These are phyloP conservation scores for Monomorium pharaonis DNA, from an alignment of 1,140 invertebrate genomes.

Conservation along the genomic window DNA sequence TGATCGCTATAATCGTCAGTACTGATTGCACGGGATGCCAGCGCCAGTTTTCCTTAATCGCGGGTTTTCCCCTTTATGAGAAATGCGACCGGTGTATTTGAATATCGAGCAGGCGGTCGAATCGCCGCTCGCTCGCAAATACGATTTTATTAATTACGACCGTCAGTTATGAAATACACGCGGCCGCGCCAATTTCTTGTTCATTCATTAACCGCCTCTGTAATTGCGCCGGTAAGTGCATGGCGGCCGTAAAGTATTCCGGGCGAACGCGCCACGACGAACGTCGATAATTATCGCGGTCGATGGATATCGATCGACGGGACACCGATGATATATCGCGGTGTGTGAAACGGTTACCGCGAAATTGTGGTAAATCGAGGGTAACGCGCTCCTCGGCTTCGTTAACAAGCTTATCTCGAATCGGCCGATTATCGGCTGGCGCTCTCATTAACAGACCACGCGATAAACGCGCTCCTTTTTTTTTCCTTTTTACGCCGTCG, in stretches of 20 bases:
- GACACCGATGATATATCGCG: conserved; percentile 69
- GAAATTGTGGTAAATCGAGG: conserved; percentile 73
- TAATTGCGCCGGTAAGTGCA: conserved; percentile 67
- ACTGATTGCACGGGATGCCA: background rate
- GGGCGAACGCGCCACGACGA: conserved; percentile 55
- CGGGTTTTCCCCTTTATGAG: conserved; percentile 50
- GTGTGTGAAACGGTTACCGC: conserved; percentile 49
- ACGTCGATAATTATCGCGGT: conserved; percentile 68
- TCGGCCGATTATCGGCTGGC: conserved; percentile 53
- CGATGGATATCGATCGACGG: conserved; percentile 70
- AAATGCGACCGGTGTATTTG: conserved; percentile 53
- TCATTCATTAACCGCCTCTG: conserved; percentile 70
- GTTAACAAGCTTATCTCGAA: conserved; percentile 67
- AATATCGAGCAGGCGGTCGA: conserved; percentile 36
- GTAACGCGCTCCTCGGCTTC: conserved; percentile 60
- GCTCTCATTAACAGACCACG: conserved; percentile 64
- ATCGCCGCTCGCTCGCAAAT: conserved; percentile 41
- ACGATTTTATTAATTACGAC: conserved; percentile 70
- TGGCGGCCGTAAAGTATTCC: conserved; percentile 64
- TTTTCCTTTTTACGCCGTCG: background rate
- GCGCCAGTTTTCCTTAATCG: conserved; percentile 49
- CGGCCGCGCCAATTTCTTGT: conserved; percentile 64
- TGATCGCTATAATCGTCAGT: conserved; percentile 9
- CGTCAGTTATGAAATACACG: conserved; percentile 61
- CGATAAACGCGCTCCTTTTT: background rate